Evolutionary conservation across 2,797 vertebrate genomes (phyloP), one percentile per base, ranked within the genome.

Genomic region (Mastacembelus armatus): DNA sequence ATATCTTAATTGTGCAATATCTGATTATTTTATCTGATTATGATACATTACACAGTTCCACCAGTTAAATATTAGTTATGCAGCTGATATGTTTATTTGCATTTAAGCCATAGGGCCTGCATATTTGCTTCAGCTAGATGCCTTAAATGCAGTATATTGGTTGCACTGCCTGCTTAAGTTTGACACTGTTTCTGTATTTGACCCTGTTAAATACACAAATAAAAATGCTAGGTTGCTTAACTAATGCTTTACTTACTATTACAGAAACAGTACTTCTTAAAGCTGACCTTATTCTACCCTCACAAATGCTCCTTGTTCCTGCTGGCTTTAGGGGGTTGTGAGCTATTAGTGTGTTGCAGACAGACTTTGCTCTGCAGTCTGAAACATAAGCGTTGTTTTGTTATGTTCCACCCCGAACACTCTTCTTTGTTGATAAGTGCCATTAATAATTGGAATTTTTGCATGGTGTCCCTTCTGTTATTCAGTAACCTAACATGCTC

Each of bases 241-340:
- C 18, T 35, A 7, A n/a, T 1, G 7, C 1, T 2, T 21, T 19
- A 10, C 8, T 21, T 36, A 11, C 6, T 22, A 1, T 22, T 10
- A 24, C 10, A 15, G 15, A 42, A 10, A 10, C 4, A 14, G 12
- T 45, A 32, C 18, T 11, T 44, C 12, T n/a, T 43, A 16, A 27
- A 33, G 40, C 48, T 71, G 69, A 67, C 61, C 80, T 78, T 62
- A 66, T 65, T 69, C 26, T 52, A 32, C 58, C 1, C 66, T 12
- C 26, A 59, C 33, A 42, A 38, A 58, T 71, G 10, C 71, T 71
- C 27, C 29, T 58, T 29, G 65, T 35, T 39, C 65, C 66, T 22
- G n/a, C 54, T 77, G 70, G 29, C 47, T 66, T 59, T 51, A 47
- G 40, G 33, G 21, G 56, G 54, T 57, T 63, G 22, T 10, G 3